Evolutionary conservation across 2,797 vertebrate species (phyloP), one percentile per base, ranked within the genome.

Genomic region (Lutjanus argentimaculatus): DNA sequence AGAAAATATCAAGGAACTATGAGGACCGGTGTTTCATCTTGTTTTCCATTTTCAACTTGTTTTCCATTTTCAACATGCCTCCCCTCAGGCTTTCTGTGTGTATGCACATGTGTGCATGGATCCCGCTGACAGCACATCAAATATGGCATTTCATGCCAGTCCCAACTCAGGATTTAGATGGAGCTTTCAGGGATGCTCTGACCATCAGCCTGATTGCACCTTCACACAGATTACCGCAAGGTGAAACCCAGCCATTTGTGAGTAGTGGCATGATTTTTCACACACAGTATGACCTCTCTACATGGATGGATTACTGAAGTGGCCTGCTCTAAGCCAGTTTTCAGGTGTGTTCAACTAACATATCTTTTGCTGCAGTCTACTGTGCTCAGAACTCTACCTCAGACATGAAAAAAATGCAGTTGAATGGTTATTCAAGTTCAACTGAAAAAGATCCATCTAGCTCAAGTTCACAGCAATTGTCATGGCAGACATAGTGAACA

Each of bases 1-100:
- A 82, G 87, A 80, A 40, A 36, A 66, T 21, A 77, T 63, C 19
- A 72, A 62, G 67, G 51, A 42, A 69, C 43, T 49, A 52, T 16
- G 22, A 21, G 25, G 45, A n/a, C 8, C 8, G 51, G 68, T 46
- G 40, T 83, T 88, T 85, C 17, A 56, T 80, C 36, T 76, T 13
- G 19, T 25, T 36, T 55, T 40, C 16, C 15, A 64, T 62, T 58
- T 66, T 36, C 0, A 52, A 42, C 8, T 76, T 13, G 19, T 25
- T 36, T 55, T 40, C 16, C 15, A 64, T 62, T 58, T 66, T 36
- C 0, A 52, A 42, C 8, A 46, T 4, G 43, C 46, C 10, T 46
- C 46, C 73, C 57, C 57, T 80, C 12, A 4, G 48, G 69, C 48
- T 22, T 42, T 56, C 36, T 52, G 25, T 70, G 65, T 14, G 56